Conservation (phyloP, 2,888 invertebrate species). For the Torymus auratus region DNA sequence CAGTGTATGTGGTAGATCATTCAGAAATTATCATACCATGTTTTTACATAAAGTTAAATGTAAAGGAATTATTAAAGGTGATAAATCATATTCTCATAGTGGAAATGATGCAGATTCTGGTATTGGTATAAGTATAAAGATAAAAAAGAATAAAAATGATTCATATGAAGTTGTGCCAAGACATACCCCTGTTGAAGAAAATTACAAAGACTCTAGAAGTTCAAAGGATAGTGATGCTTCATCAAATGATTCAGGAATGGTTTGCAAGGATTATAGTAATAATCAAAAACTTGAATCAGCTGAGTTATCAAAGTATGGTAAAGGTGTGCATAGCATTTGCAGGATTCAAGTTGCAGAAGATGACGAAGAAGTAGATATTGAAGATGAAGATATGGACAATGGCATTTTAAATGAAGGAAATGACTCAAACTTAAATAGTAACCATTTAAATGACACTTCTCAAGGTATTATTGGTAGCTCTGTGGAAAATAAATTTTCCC, state of each 20-base stretch:
- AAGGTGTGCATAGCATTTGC: constrained; percentile 65
- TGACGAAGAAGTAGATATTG: constrained; percentile 68
- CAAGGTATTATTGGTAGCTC: neutral
- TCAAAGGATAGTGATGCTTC: constrained; percentile 56
- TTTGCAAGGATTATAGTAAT: constrained; percentile 48
- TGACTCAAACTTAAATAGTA: neutral
- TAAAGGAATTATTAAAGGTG: constrained; percentile 38
- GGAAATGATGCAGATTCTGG: constrained; percentile 69
- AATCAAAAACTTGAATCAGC: constrained; percentile 38
- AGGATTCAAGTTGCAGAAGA: constrained; percentile 64
- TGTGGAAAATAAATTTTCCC: neutral
- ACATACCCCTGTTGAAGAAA: constrained; percentile 62
- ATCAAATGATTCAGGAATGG: constrained; percentile 60
- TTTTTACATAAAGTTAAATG: constrained; percentile 68
- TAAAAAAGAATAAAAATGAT: constrained; percentile 72
- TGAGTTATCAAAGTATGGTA: constrained; percentile 62
- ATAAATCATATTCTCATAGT: constrained; percentile 56
- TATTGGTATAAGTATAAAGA: constrained; percentile 72
- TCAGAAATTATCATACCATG: constrained; percentile 68
- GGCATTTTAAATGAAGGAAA: constrained; percentile 44
- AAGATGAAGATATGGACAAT: constrained; percentile 59
- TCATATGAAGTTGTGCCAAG: constrained; percentile 73
- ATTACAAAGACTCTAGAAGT: constrained; percentile 56
- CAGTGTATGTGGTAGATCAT: constrained; percentile 68
- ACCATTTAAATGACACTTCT: constrained; percentile 12